phyloP scores from a whole-genome alignment of 2,888 invertebrate species.

The Eupeodes luniger region DNA sequence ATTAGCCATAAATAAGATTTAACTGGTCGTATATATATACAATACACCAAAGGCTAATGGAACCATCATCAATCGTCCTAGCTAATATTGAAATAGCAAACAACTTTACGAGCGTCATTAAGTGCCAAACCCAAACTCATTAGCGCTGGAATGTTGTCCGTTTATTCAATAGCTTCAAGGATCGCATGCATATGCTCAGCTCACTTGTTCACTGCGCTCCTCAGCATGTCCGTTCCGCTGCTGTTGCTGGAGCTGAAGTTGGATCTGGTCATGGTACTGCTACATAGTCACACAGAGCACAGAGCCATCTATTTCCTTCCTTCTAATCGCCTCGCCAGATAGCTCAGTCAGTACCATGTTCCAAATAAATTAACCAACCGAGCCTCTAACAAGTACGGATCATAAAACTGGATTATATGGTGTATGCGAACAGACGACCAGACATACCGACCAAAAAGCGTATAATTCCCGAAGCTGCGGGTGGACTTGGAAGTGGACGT shows the following conservation, averaged over 20 bases:
- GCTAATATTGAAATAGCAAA: conserved; percentile 68
- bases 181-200: conserved; percentile 33
- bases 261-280: too few relatives aligned
- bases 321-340: conserved; percentile 65
- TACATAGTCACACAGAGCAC: not conserved
- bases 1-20: conserved; percentile 25
- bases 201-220: not conserved
- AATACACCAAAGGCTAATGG: conserved; percentile 54
- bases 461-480: conserved; percentile 65
- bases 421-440: not conserved
- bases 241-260: not conserved
- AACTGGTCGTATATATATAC: conserved; percentile 13
- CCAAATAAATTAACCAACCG: conserved; percentile 68
- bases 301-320: conserved; percentile 63
- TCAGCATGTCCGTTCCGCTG: conserved; percentile 29
- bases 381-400: conserved; percentile 63
- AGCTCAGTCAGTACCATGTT: conserved; percentile 72
- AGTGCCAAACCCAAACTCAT: conserved; percentile 75
- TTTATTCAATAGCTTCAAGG: conserved; percentile 57
- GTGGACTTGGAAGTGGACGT: conserved; percentile 51
- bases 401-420: conserved; percentile 73
- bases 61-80: conserved; percentile 65
- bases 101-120: conserved; percentile 69
- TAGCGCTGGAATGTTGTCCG: conserved; percentile 73
- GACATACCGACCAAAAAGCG: not conserved